Percentiles rank a stretch among this genome's conserved stretches.
These are phyloP conservation scores for Ctenosaura bakeri DNA, from an alignment of 2,797 vertebrate genomes.

Conservation along the genomic window DNA sequence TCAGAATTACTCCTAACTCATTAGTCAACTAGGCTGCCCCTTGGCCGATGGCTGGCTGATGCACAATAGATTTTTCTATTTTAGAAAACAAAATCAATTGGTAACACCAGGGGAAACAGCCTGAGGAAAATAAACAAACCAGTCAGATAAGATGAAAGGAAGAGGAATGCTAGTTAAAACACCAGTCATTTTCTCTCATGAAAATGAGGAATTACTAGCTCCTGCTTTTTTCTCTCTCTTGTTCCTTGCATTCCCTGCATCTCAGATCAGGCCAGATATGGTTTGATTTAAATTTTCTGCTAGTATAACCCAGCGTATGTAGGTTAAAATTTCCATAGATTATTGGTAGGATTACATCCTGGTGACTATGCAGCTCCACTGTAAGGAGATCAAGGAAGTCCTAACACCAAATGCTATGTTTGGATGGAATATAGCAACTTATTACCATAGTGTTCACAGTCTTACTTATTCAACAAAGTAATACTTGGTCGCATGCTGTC, in stretches of 20 bases:
- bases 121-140: conserved; percentile 32
- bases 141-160: conserved; percentile 11
- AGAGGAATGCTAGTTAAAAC: neutral
- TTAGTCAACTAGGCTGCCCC: conserved; percentile 27
- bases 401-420: neutral
- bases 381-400: neutral
- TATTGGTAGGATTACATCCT: neutral
- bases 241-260: neutral
- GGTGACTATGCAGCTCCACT: neutral
- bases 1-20: conserved; percentile 25
- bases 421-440: neutral
- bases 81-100: conserved; percentile 36
- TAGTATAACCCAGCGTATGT: neutral
- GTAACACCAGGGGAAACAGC: conserved; percentile 10
- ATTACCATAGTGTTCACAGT: neutral
- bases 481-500: neutral
- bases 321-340: neutral
- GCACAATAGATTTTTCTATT: conserved; percentile 28
- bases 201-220: neutral
- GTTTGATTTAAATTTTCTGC: neutral
- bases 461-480: neutral
- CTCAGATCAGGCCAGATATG: neutral
- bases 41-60: neutral
- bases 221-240: neutral
- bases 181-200: neutral